phyloP scores from a whole-genome alignment of 2,113 vertebrate genomes.

The Trochalopteron elliotii region DNA sequence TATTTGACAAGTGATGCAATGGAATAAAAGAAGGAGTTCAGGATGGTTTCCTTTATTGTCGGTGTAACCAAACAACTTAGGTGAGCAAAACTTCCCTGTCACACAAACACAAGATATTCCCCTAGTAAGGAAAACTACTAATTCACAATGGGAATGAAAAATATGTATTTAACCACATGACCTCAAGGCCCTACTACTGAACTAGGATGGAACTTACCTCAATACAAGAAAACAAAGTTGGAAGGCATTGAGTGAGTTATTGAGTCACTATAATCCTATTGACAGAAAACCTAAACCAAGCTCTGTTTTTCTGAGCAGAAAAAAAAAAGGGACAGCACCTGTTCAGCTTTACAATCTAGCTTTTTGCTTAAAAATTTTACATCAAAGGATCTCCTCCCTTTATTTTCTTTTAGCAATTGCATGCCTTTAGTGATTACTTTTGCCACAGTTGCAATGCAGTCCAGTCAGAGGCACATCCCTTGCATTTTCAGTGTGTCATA shows the following conservation, averaged over 20 bases:
- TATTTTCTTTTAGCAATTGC: neutral
- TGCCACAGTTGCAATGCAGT: neutral
- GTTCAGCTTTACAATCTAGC: neutral
- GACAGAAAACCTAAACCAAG: neutral
- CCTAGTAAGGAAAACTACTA: neutral
- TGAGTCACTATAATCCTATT: neutral
- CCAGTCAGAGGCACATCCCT: neutral
- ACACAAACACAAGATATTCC: neutral
- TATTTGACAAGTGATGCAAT: neutral
- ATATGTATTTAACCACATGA: rapidly evolving
- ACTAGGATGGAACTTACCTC: neutral
- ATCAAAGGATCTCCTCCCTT: neutral
- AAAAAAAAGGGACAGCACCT: neutral
- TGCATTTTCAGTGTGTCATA: neutral
- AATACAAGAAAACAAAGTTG: neutral
- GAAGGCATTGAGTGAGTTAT: neutral
- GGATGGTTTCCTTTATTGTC: neutral
- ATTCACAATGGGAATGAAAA: neutral
- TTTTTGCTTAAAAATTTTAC: neutral
- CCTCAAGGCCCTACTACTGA: neutral
- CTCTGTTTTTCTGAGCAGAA: neutral
- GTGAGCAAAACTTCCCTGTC: neutral
- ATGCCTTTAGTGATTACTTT: neutral
- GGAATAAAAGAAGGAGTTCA: neutral
- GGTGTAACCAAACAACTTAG: neutral